Percentiles rank a stretch among this genome's conserved stretches.
These are phyloP conservation scores for Scaptomyza reducta DNA, from an alignment of 2,888 invertebrate genomes.

Conservation along the genomic window DNA sequence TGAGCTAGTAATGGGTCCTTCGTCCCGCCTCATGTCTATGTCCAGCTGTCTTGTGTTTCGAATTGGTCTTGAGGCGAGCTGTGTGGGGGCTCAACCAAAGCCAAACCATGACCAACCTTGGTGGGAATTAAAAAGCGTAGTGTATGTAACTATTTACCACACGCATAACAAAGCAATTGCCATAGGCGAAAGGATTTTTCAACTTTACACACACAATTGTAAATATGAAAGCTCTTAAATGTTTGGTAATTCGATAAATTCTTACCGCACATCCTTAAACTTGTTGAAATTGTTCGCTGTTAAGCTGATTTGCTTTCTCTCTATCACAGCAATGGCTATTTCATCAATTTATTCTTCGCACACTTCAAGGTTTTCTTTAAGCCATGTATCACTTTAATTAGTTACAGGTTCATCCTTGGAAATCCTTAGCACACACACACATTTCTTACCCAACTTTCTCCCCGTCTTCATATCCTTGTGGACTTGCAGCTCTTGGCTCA, in stretches of 20 bases:
- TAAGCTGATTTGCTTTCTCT: too few relatives aligned
- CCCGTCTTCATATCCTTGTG: background rate
- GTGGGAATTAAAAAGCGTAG: conserved; percentile 4
- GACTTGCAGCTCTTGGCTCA: conserved; percentile 18
- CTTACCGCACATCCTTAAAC: too few relatives aligned
- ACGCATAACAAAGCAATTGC: conserved; percentile 40
- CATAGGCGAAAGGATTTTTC: conserved; percentile 18
- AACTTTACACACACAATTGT: background rate
- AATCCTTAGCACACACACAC: conserved; percentile 33
- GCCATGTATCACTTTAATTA: conserved; percentile 55
- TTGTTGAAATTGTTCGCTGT: too few relatives aligned
- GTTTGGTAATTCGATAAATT: too few relatives aligned
- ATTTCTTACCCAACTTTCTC: background rate
- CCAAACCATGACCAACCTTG: conserved; percentile 10
- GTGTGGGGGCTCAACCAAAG: background rate
- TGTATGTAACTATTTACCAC: conserved; percentile 33
- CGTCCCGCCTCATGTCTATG: background rate
- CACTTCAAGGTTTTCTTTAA: background rate
- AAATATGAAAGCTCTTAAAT: background rate
- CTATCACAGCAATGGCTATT: background rate
- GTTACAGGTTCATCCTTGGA: conserved; percentile 47
- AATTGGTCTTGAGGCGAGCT: background rate
- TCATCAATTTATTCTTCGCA: background rate
- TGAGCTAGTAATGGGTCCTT: conserved; percentile 21
- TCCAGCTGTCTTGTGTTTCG: conserved; percentile 12